Evolutionary conservation across 2,888 invertebrate genomes (phyloP), one percentile per base, ranked within the genome.

Genomic region (Luperina nickerlii): DNA sequence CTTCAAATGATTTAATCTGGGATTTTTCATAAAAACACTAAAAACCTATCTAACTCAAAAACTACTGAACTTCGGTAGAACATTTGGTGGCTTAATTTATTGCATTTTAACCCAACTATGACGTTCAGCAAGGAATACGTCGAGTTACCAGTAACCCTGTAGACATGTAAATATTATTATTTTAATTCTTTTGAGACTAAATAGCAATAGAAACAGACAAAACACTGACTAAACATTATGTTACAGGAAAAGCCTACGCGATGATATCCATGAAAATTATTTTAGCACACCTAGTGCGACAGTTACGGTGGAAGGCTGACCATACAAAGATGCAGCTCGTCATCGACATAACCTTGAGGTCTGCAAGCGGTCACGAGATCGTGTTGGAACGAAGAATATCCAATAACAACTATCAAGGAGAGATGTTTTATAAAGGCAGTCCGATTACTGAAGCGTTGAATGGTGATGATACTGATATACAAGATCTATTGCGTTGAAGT

Each of bases 161-260:
- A n/a, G n/a, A n/a, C n/a, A n/a, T n/a, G 51, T 51, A 51, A 5
- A 51, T 51, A 51, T 18, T 18, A 6, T 51, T 51, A 18, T 18
- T 51, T 51, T 51, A 6, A 18, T 18, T 51, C 15, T 51, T 51
- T 51, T 51, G 6, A 62, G 15, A 1, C 15, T 15, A 6, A 27
- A 15, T 62, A 6, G 7, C 13, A 11, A 15, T 8, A 27, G 7
- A 62, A 27, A 27, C 62, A 27, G 8, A 62, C 7, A 2, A 15
- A 62, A 18, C 38, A 32, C 8, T 27, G 8, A 51, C 1, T 5
- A 18, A 54, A 24, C 2, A 18, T 24, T 13, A 70, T 65, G 20
- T 89, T 87, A 2, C 87, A 93, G 93, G 93, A 54, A 90, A 89
- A 81, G 71, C 78, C 1, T 92, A 90, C 83, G 92, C 93, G 0